These are phyloP conservation scores for Albula glossodonta DNA, from an alignment of 2,113 vertebrate species.

Conservation along the genomic window DNA sequence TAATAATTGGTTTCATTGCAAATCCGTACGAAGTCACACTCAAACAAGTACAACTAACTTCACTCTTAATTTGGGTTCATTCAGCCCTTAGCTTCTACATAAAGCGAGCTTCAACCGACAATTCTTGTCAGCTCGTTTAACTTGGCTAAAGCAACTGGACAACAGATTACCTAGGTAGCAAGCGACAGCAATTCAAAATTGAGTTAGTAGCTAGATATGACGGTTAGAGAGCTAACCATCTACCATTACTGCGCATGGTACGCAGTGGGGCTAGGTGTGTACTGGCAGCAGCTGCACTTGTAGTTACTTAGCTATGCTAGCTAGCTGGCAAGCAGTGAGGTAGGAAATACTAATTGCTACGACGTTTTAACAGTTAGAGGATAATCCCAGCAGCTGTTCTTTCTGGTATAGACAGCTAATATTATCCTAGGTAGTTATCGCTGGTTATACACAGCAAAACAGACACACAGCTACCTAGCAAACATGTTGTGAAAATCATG, in stretches of 20 bases:
- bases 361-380: too few relatives aligned
- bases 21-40: background rate
- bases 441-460: too few relatives aligned
- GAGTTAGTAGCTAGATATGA: background rate
- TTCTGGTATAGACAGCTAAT: too few relatives aligned
- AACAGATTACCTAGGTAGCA: background rate
- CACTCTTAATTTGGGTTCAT: too few relatives aligned
- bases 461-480: background rate
- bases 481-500: background rate
- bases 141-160: too few relatives aligned
- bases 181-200: background rate
- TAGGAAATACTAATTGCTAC: too few relatives aligned
- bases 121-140: too few relatives aligned
- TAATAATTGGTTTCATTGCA: background rate
- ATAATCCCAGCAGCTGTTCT: too few relatives aligned
- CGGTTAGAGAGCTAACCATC: background rate
- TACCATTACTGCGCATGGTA: background rate
- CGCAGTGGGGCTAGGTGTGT: background rate
- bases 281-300: background rate
- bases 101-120: too few relatives aligned
- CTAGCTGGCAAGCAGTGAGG: background rate
- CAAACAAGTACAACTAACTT: too few relatives aligned
- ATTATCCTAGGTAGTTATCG: too few relatives aligned
- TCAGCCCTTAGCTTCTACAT: too few relatives aligned
- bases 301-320: background rate